Base-by-base conservation (phyloP, 1,140 invertebrate genomes). In the Rhopalosiphum padi region DNA sequence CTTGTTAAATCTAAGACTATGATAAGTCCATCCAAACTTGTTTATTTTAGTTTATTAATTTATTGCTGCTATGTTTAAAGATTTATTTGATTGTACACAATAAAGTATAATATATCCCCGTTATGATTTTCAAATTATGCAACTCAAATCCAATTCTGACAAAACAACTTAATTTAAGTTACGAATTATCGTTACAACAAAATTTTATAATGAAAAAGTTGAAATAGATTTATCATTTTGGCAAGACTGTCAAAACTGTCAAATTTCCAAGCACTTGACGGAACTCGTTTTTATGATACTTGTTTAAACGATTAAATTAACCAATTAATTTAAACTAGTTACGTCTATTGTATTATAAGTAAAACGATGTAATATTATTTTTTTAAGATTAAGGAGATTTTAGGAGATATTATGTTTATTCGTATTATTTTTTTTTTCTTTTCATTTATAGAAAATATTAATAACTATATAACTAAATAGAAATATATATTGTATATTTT, bases 11-110 rank as follows among this genome's bases (percentile, higher is more conserved):
- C 30, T 68, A 30, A 68, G 30, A 30, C 60, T 30, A 15, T 30
- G 9, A 30, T 30, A n/a, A 68, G 60, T 68, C 60, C 60, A 68
- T 15, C 15, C 4, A 30, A 68, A 68, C 60, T 68, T 68, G 11
- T n/a, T 68, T 68, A 68, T 68, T 68, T 68, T 68, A 30, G 60
- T 68, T 68, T 68, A 68, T 68, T 68, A 68, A 68, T 68, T 68
- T 68, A 68, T 68, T 68, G 11, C 30, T n/a, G 60, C 11, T 15
- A 30, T 68, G 60, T 68, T 68, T 68, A n/a, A 68, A 68, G 25
- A 30, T 68, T n/a, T 11, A 30, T 30, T 68, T n/a, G 60, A 11
- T 30, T 30, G 11, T n/a, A 30, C 7, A 68, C 25, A 68, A 30
- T 68, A 30, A 68, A n/a, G 60, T n/a, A 68, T n/a, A 30, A 68